These are phyloP conservation scores for Magallana ariakensis DNA, from an alignment of 1,140 invertebrate genomes.

Conservation along the genomic window DNA sequence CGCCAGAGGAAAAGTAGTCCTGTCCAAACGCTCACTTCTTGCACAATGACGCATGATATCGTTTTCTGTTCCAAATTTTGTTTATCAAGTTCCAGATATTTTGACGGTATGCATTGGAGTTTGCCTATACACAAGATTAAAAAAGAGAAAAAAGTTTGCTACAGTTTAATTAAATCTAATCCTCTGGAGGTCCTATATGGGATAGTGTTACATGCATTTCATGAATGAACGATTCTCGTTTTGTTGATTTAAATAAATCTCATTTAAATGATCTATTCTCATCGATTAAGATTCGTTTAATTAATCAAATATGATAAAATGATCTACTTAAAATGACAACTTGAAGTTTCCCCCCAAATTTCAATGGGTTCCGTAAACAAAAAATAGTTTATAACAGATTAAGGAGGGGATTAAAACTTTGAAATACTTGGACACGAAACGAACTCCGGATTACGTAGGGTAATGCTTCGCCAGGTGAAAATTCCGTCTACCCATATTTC, in stretches of 20 bases:
- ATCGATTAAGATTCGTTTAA: neutral
- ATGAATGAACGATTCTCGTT: neutral
- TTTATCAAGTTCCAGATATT: conserved; percentile 21
- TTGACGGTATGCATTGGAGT: neutral
- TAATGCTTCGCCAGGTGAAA: neutral
- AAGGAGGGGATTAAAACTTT: conserved; percentile 12
- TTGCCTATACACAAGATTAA: conserved; percentile 17
- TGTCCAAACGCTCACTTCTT: neutral
- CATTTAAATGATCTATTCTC: neutral
- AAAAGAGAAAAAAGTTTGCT: neutral
- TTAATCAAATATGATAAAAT: neutral
- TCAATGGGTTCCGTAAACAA: neutral
- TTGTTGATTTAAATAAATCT: neutral
- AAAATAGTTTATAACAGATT: neutral
- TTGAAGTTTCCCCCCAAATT: neutral
- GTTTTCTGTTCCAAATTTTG: neutral
- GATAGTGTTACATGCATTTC: neutral
- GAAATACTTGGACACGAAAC: conserved; percentile 27
- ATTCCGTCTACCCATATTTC: neutral
- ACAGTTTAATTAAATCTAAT: conserved; percentile 12
- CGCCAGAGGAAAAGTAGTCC: neutral
- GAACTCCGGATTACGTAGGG: neutral
- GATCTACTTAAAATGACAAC: neutral
- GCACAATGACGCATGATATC: conserved; percentile 4
- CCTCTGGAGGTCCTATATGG: neutral